These are phyloP conservation scores for Dendrolimus punctatus DNA, from an alignment of 1,140 invertebrate species.

Conservation along the genomic window DNA sequence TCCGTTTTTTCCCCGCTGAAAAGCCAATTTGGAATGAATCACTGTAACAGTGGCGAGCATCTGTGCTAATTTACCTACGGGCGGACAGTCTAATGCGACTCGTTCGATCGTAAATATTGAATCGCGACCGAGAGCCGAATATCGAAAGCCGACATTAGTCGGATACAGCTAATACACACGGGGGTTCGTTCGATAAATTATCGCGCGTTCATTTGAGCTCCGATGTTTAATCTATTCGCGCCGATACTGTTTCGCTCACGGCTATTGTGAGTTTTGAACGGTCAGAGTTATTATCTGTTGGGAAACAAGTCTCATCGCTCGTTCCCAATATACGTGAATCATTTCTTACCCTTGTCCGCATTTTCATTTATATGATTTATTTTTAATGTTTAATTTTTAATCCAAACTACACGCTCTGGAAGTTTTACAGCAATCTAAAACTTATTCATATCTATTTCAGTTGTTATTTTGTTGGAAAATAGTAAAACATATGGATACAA, in stretches of 20 bases:
- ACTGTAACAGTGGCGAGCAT: slow-evolving; percentile 67
- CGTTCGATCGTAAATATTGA: slow-evolving; percentile 65
- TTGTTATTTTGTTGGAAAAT: too few species aligned
- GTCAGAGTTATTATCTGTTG: slow-evolving; percentile 11
- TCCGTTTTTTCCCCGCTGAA: slow-evolving; percentile 61
- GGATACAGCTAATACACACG: slow-evolving; percentile 71
- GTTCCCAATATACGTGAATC: neutral
- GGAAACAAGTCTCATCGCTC: neutral
- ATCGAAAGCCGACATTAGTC: slow-evolving; percentile 70
- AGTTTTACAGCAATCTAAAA: too few species aligned
- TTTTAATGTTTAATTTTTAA: too few species aligned
- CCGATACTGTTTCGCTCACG: slow-evolving; percentile 36
- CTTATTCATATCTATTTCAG: too few species aligned
- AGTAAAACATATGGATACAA: too few species aligned
- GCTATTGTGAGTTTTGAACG: slow-evolving; percentile 37
- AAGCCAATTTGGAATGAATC: slow-evolving; percentile 72
- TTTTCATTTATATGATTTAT: too few species aligned
- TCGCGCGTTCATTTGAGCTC: slow-evolving; percentile 68
- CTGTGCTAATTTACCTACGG: slow-evolving; percentile 72
- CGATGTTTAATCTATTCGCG: slow-evolving; percentile 71
- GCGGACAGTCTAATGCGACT: slow-evolving; percentile 68
- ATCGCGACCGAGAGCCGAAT: slow-evolving; percentile 67
- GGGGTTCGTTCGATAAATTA: slow-evolving; percentile 70
- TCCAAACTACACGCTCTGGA: too few species aligned
- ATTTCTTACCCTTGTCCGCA: neutral